Percentiles rank a stretch among this genome's conserved stretches.
phyloP scores from a whole-genome alignment of 2,888 invertebrate genomes.

The Sphaerophoria taeniata region DNA sequence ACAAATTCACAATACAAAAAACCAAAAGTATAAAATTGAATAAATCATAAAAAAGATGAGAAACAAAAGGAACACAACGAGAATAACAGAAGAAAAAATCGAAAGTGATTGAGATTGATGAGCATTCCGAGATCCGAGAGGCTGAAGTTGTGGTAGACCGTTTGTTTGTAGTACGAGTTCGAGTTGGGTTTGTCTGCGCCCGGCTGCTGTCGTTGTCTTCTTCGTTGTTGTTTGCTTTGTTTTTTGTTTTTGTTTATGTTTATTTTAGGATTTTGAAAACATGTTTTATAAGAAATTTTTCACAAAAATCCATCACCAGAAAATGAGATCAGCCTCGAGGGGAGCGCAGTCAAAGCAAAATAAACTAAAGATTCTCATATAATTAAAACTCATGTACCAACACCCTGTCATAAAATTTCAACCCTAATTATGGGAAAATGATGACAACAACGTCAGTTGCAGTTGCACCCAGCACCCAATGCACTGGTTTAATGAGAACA shows the following conservation, averaged over 20 bases:
- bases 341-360: not conserved
- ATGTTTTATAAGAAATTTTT: slow-evolving; percentile 42
- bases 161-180: not conserved
- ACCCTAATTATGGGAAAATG: slow-evolving; percentile 39
- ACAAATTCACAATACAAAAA: slow-evolving; percentile 7
- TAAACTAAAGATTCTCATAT: slow-evolving; percentile 15
- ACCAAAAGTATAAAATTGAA: slow-evolving; percentile 9
- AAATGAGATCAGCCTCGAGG: slow-evolving; percentile 29
- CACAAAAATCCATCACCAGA: slow-evolving; percentile 11
- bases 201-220: not conserved
- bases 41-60: slow-evolving; percentile 39
- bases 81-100: slow-evolving; percentile 23
- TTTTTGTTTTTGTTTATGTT: slow-evolving; percentile 22
- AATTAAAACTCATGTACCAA: slow-evolving; percentile 45
- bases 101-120: slow-evolving; percentile 63
- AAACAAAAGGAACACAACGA: slow-evolving; percentile 12
- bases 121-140: slow-evolving; percentile 32
- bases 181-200: slow-evolving; percentile 1
- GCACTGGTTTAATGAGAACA: slow-evolving; percentile 29
- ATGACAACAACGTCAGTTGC: slow-evolving; percentile 33
- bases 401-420: slow-evolving; percentile 27
- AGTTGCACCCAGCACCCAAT: slow-evolving; percentile 41
- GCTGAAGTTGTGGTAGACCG: slow-evolving; percentile 31
- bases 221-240: slow-evolving; percentile 1
- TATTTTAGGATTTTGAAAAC: slow-evolving; percentile 44